A percentile compares a stretch with the other conserved stretches of the same genome.
Evolutionary conservation across 64 coral and sea anemone species (phyloP).

Genomic region (Acropora yongei): DNA sequence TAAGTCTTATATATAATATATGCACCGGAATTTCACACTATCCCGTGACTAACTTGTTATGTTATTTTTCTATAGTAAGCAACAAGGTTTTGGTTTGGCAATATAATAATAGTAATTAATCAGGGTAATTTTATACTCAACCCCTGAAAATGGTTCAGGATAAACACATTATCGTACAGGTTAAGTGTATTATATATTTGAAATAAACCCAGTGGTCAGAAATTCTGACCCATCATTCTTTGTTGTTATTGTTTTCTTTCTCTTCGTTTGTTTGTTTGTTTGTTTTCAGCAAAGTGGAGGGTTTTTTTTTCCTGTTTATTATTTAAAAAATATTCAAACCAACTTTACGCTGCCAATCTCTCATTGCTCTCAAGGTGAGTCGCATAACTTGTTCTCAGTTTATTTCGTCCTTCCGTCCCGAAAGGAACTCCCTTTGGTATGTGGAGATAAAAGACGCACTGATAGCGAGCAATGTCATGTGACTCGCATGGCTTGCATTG

Average conservation of each 20-base stretch:
- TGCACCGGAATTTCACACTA: slow-evolving; percentile 34
- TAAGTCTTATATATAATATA: slow-evolving; percentile 45
- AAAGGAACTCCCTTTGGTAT: too few species aligned
- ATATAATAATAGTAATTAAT: background rate
- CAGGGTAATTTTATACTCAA: slow-evolving; percentile 44
- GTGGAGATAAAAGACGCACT: too few species aligned
- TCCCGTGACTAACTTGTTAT: background rate
- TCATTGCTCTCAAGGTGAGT: too few species aligned
- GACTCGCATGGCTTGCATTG: too few species aligned
- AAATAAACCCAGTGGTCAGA: slow-evolving; percentile 48
- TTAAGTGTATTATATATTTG: slow-evolving; percentile 38
- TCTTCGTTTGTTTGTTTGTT: too few species aligned
- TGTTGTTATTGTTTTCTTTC: background rate
- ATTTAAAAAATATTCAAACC: too few species aligned
- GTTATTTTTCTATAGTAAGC: slow-evolving; percentile 32
- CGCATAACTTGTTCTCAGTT: too few species aligned
- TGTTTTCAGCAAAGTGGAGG: too few species aligned
- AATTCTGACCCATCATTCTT: background rate
- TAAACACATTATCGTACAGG: slow-evolving; percentile 21
- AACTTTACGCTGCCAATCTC: too few species aligned
- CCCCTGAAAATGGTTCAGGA: slow-evolving; percentile 22
- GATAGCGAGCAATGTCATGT: too few species aligned
- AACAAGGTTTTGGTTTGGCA: slow-evolving; percentile 8
- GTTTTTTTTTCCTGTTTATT: too few species aligned
- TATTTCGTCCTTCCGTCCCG: too few species aligned